These are phyloP conservation scores for Corythoichthys haematopterus DNA, from an alignment of 2,113 vertebrate genomes.

Conservation along the genomic window DNA sequence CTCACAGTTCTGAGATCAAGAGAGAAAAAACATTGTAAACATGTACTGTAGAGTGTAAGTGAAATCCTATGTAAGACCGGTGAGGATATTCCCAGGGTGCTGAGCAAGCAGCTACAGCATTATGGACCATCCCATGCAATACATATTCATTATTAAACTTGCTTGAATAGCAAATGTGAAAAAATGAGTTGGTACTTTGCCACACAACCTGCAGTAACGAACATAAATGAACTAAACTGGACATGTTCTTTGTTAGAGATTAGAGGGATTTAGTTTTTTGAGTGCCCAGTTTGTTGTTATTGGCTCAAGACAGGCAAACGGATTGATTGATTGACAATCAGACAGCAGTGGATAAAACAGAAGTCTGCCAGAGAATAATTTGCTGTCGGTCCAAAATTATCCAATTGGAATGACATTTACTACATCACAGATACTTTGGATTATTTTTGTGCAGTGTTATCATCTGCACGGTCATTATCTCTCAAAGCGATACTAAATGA, in stretches of 20 bases:
- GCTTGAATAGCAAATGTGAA: not conserved
- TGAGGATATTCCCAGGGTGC: not conserved
- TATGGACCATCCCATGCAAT: not conserved
- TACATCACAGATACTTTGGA: not conserved
- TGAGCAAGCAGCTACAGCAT: constrained; percentile 2
- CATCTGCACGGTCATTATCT: constrained; percentile 4
- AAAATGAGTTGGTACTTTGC: not conserved
- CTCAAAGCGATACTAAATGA: not conserved
- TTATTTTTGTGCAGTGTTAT: constrained; percentile 2
- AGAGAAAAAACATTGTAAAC: too few relatives aligned
- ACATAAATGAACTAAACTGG: not conserved
- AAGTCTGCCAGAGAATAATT: not conserved
- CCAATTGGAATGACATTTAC: not conserved
- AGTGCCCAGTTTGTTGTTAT: not conserved
- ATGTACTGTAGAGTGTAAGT: not conserved
- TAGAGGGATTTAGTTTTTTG: not conserved
- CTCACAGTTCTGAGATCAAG: too few relatives aligned
- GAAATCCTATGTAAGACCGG: not conserved
- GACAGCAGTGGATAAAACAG: not conserved
- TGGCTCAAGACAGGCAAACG: not conserved
- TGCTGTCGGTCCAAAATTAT: not conserved
- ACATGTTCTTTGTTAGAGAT: not conserved
- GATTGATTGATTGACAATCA: not conserved
- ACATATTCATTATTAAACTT: constrained; percentile 2
- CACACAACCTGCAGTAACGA: not conserved